Evolutionary conservation across 2,113 vertebrate species (phyloP), one percentile per base, ranked within the genome.

Genomic region (Himantopus leucocephalus): DNA sequence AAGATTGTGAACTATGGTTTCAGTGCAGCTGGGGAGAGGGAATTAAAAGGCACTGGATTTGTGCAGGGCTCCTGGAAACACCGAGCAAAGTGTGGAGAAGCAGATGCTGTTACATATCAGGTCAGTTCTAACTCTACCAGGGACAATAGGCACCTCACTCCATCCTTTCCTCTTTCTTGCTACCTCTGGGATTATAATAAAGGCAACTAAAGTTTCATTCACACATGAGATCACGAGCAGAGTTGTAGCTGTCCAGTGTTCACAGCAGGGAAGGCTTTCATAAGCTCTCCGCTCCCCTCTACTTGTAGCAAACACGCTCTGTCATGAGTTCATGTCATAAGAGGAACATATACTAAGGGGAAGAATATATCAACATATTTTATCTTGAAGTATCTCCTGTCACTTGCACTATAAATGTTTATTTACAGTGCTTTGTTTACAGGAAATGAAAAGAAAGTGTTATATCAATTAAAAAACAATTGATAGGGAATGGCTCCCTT

Each of bases 181-280:
- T 47, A 27, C 8, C 9, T 12, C 0, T 68, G 34, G 10, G 6
- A 45, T 90, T 85, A 50, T 27, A 1, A 43, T 78, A 91, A 81
- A 45, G 62, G 8, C 14, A 63, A 12, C 30, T 92, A 43, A 73
- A 50, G 29, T 30, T 90, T 60, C 16, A 18, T 74, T 76, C 10
- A 67, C 19, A 23, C 6, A 14, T 18, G 27, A 82, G 53, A 90
- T 52, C 14, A 30, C 0, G 0, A 16, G 9, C 43, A 22, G 35
- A 74, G 10, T 29, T 75, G 26, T 73, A 76, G 4, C 39, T 85
- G 27, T 30, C 26, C 24, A 7, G 4, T 53, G 2, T 37, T 68
- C 14, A 21, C 7, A 64, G 35, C 29, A 77, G 24, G 26, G 18
- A 72, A 60, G 9, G 2, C 26, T 85, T 83, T 92, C 41, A 30